Evolutionary conservation across 2,888 invertebrate genomes (phyloP).

Genomic region (Agrypnus murinus): DNA sequence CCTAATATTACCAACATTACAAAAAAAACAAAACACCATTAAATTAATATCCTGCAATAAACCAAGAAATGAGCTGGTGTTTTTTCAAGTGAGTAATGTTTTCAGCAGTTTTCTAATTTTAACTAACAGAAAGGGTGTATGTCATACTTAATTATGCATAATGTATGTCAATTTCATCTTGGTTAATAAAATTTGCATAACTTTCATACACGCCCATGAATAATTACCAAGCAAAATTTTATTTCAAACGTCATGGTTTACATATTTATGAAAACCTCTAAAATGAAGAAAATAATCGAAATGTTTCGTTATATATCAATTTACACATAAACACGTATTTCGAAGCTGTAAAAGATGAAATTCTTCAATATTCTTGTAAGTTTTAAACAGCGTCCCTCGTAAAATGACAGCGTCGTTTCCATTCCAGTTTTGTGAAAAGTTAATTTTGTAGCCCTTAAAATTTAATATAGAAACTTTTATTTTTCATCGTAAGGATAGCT

Average conservation of each 20-base stretch:
- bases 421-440: neutral
- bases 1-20: too few relatives aligned
- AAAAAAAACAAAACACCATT: neutral
- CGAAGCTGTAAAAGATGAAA: neutral
- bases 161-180: neutral
- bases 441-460: conserved; percentile 1
- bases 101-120: neutral
- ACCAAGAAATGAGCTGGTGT: conserved; percentile 1
- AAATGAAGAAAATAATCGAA: too few relatives aligned
- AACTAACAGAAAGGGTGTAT: neutral
- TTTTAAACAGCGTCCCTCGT: neutral
- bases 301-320: too few relatives aligned
- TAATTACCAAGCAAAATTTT: too few relatives aligned
- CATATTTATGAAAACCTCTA: too few relatives aligned
- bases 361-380: conserved; percentile 2
- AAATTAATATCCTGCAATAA: conserved; percentile 1
- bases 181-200: neutral
- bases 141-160: neutral
- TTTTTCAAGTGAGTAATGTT: too few relatives aligned
- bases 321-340: neutral
- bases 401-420: neutral
- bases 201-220: too few relatives aligned
- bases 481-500: neutral
- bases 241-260: too few relatives aligned
- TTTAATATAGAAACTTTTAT: neutral